Evolutionary conservation across 2,888 invertebrate species (phyloP), one percentile per base, ranked within the genome.

Genomic region (Pristionchus entomophagus): DNA sequence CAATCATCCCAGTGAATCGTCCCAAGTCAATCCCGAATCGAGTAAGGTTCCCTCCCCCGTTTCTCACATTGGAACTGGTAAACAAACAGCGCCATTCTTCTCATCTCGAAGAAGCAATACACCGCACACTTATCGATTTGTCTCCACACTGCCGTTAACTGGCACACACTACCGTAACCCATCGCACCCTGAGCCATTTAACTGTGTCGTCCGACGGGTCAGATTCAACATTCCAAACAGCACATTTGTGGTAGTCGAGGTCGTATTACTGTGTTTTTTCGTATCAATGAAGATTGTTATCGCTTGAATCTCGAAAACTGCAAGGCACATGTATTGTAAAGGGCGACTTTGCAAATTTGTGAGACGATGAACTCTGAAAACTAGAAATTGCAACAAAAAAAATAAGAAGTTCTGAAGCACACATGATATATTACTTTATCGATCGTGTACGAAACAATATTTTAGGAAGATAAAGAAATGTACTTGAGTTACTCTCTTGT

Each of bases 221-320:
- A 73, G 73, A 73, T 73, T 45, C 73, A 73, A 41, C 73, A 73
- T 73, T 73, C 73, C 45, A 73, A 73, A 65, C 65, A 65, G 32
- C 19, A 0, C 65, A 17, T 35, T 65, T 14, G 45, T 45, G n/a
- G 12, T 65, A 65, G 62, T 35, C 62, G 62, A 65, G 65, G 65
- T 65, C 62, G 29, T 32, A 32, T 45, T 6, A 45, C 14, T 45
- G 6, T 45, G 45, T 45, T 45, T 6, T 45, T 45, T 45, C 45
- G 45, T 45, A 45, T 6, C 14, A 10, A 45, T 14, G 45, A 10
- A 45, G 45, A 45, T n/a, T n/a, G n/a, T n/a, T n/a, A n/a, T n/a
- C n/a, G n/a, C n/a, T n/a, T n/a, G n/a, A n/a, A n/a, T n/a, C n/a
- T n/a, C n/a, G n/a, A n/a, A n/a, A n/a, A n/a, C n/a, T n/a, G n/a